phyloP scores from a whole-genome alignment of 2,888 invertebrate species.

The Exephanes ischioxanthus region DNA sequence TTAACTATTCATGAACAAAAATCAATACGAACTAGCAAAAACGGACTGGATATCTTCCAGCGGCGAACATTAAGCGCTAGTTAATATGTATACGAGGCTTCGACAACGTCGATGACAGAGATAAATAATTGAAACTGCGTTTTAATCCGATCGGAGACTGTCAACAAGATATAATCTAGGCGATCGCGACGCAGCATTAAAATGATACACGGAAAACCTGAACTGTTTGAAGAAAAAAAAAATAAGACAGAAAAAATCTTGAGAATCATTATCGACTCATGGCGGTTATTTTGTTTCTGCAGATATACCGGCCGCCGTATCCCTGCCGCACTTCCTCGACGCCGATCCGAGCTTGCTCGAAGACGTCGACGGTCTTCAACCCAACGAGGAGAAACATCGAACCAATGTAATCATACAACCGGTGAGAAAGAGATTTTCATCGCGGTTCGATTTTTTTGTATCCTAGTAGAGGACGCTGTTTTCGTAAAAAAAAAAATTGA shows the following conservation, averaged over 20 bases:
- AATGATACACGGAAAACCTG: not conserved
- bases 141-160: not conserved
- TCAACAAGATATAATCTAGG: slow-evolving; percentile 29
- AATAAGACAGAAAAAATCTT: not conserved
- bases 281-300: slow-evolving; percentile 52
- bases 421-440: slow-evolving; percentile 74
- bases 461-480: too few species aligned
- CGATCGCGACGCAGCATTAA: not conserved
- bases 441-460: not conserved
- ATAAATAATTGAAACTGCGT: slow-evolving; percentile 40
- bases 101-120: slow-evolving; percentile 20
- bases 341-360: slow-evolving; percentile 82
- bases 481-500: too few species aligned
- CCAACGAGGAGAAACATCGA: slow-evolving; percentile 80
- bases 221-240: not conserved
- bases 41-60: not conserved
- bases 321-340: slow-evolving; percentile 84
- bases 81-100: slow-evolving; percentile 39
- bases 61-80: not conserved
- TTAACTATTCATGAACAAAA: slow-evolving; percentile 20
- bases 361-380: slow-evolving; percentile 82
- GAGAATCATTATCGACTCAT: not conserved
- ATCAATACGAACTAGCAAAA: not conserved
- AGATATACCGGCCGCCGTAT: slow-evolving; percentile 84
- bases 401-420: slow-evolving; percentile 81